A percentile compares a stretch with the other conserved stretches of the same genome.
Conservation (phyloP, 2,888 invertebrate genomes). For the Cerceris rybyensis region DNA sequence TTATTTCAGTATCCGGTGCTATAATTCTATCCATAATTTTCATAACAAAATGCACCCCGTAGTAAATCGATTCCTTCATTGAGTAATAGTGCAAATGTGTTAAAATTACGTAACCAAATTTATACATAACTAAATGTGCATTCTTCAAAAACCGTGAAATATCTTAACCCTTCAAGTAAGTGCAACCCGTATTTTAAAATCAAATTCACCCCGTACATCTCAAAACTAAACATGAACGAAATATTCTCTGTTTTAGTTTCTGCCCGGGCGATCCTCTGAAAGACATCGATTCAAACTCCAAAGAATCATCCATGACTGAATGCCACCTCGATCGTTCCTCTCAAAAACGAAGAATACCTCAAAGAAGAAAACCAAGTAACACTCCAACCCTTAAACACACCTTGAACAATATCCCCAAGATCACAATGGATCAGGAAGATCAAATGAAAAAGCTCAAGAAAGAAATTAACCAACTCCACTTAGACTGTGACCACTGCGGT, state of each 20-base stretch:
- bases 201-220: background rate
- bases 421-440: background rate
- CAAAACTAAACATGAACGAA: conserved; percentile 25
- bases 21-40: too few species aligned
- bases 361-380: background rate
- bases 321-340: background rate
- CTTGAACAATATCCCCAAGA: too few species aligned
- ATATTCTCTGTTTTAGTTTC: conserved; percentile 56
- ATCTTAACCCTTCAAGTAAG: conserved; percentile 49
- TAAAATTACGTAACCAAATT: background rate
- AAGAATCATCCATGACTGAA: background rate
- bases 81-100: too few species aligned
- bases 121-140: background rate
- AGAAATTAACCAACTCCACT: background rate
- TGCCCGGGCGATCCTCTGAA: conserved; percentile 39
- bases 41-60: too few species aligned
- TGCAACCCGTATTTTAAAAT: conserved; percentile 35
- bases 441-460: background rate
- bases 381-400: background rate
- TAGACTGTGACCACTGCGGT: conserved; percentile 44
- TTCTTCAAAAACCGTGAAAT: conserved; percentile 21
- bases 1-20: too few species aligned
- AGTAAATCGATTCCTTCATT: too few species aligned
- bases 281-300: background rate
- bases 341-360: background rate